phyloP scores from a whole-genome alignment of 2,888 invertebrate species.

The Marasmarcha lunaedactyla region DNA sequence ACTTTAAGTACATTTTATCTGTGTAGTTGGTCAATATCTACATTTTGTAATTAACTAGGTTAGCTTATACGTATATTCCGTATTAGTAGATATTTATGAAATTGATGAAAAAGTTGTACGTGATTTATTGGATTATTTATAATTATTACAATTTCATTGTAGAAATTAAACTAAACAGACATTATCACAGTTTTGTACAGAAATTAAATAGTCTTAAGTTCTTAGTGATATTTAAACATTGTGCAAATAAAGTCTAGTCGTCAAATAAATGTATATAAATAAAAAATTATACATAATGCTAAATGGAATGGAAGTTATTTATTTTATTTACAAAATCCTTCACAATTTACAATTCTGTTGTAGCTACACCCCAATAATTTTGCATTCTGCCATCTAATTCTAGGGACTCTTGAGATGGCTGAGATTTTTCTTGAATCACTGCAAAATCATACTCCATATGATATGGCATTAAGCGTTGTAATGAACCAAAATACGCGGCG shows the following conservation, averaged over 20 bases:
- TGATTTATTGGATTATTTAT: background rate
- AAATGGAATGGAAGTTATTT: conserved; percentile 29
- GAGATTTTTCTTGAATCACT: conserved; percentile 81
- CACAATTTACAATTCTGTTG: conserved; percentile 74
- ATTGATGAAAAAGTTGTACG: background rate
- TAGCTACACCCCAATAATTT: conserved; percentile 92
- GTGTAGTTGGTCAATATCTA: background rate
- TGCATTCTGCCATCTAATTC: conserved; percentile 88
- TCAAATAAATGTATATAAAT: conserved; percentile 57
- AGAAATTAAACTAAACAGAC: background rate
- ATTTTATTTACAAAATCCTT: conserved; percentile 51
- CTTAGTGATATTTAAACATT: conserved; percentile 54
- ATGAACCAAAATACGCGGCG: conserved; percentile 88
- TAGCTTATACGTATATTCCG: background rate
- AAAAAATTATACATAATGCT: conserved; percentile 41
- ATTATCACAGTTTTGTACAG: conserved; percentile 44
- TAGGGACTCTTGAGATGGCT: conserved; percentile 76
- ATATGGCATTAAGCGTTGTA: conserved; percentile 87
- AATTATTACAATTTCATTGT: background rate
- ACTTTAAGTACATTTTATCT: too few species aligned
- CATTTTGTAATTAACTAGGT: too few species aligned
- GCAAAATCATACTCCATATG: conserved; percentile 85
- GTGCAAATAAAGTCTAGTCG: conserved; percentile 67
- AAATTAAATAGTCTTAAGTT: conserved; percentile 30
- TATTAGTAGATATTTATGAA: background rate